phyloP scores from a whole-genome alignment of 37 sponge, comb jelly and placozoan species.

The Aphrocallistes beatrix region DNA sequence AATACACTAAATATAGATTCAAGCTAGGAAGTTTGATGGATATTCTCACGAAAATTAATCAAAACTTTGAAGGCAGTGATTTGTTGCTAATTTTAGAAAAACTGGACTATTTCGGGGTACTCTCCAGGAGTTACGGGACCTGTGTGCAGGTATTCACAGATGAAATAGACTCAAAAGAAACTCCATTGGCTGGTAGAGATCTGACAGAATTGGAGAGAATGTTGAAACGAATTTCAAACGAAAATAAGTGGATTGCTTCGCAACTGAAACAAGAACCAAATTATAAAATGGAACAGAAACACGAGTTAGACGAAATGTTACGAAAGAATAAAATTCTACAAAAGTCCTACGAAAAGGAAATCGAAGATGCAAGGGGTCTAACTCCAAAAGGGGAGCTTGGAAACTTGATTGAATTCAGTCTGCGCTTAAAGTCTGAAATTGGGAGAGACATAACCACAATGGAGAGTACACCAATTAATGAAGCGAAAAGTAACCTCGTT shows the following conservation, averaged over 20 bases:
- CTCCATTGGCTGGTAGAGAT: background rate
- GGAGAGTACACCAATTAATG: background rate
- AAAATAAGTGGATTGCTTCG: background rate
- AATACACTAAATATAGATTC: background rate
- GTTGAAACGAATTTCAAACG: background rate
- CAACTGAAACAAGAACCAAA: background rate
- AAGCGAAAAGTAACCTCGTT: background rate
- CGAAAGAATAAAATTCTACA: background rate
- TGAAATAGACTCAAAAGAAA: background rate
- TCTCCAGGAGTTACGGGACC: background rate
- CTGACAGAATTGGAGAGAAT: background rate
- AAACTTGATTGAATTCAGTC: background rate
- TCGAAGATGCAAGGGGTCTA: background rate
- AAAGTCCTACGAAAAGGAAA: background rate
- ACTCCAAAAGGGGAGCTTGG: background rate
- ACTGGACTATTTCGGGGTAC: background rate
- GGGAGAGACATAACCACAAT: background rate
- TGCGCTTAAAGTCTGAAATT: background rate
- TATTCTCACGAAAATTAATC: background rate
- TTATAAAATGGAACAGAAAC: background rate
- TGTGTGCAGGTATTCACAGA: background rate
- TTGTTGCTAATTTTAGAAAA: slow-evolving; percentile 5
- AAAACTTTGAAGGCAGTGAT: background rate
- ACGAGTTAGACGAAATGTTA: background rate
- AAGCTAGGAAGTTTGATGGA: background rate